These are phyloP conservation scores for Panthera uncia DNA, from an alignment of 2,113 vertebrate genomes.

Conservation along the genomic window DNA sequence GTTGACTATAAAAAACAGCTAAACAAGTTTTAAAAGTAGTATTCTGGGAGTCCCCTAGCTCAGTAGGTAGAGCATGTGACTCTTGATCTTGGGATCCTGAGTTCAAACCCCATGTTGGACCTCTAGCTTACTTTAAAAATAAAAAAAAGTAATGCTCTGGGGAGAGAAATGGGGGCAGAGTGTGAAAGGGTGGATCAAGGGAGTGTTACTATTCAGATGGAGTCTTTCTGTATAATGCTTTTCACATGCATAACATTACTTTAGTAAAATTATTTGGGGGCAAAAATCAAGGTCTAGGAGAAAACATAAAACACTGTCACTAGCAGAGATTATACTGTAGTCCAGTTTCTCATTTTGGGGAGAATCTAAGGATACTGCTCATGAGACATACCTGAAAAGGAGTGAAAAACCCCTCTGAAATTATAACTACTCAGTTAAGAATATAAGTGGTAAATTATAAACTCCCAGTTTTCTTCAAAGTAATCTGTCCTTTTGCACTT, in stretches of 20 bases:
- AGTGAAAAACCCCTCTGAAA: not conserved
- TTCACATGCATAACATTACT: not conserved
- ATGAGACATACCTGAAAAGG: not conserved
- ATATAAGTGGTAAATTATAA: not conserved
- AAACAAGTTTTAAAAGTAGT: not conserved
- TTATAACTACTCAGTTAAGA: not conserved
- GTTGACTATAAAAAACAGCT: not conserved
- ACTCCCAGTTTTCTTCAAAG: not conserved
- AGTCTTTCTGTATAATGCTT: not conserved
- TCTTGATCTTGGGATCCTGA: not conserved
- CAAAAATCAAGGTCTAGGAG: not conserved
- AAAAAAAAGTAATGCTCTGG: not conserved
- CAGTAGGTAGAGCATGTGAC: not conserved
- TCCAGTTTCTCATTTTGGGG: not conserved
- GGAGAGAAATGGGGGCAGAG: not conserved
- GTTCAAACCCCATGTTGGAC: not conserved
- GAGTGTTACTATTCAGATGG: not conserved
- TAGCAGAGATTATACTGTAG: not conserved
- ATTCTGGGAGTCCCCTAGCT: not conserved
- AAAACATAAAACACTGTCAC: not conserved
- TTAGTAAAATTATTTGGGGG: not conserved
- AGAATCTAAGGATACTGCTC: not conserved
- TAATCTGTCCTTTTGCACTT: not conserved
- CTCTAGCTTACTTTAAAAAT: not conserved
- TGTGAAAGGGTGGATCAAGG: not conserved